Evolutionary conservation across 2,888 invertebrate species (phyloP).

Genomic region (Neoscelio sp.): DNA sequence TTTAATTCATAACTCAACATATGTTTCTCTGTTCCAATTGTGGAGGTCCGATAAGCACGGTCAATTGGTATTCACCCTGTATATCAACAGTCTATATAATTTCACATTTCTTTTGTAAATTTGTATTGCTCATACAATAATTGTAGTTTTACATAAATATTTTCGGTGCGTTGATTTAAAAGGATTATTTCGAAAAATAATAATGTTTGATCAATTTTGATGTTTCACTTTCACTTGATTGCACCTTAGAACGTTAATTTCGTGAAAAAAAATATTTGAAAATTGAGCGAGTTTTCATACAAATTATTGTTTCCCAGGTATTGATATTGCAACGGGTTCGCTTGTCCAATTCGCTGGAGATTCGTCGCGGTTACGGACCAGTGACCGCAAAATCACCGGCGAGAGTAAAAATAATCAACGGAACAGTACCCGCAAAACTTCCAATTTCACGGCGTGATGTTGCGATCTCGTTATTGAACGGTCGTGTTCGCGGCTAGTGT

Average conservation of each 20-base stretch:
- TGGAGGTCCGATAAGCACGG: no score
- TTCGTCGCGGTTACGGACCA: constrained; percentile 41
- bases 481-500: constrained; percentile 56
- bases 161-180: neutral
- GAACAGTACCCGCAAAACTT: constrained; percentile 45
- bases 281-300: constrained; percentile 48
- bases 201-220: constrained; percentile 32
- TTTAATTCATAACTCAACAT: no score
- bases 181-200: neutral
- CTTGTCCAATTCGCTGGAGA: constrained; percentile 45
- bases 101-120: no score
- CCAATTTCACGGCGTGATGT: constrained; percentile 62
- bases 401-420: constrained; percentile 65
- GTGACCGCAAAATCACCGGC: constrained; percentile 63
- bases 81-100: no score
- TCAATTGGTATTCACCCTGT: no score
- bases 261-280: constrained; percentile 32
- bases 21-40: no score
- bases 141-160: no score
- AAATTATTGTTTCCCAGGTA: constrained; percentile 42
- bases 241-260: neutral
- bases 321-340: constrained; percentile 51
- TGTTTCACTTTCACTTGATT: constrained; percentile 44
- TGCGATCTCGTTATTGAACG: constrained; percentile 63
- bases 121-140: no score